A percentile compares a stretch with the other conserved stretches of the same genome.
phyloP scores from a whole-genome alignment of 2,888 invertebrate genomes.

The Tiphia femorata region DNA sequence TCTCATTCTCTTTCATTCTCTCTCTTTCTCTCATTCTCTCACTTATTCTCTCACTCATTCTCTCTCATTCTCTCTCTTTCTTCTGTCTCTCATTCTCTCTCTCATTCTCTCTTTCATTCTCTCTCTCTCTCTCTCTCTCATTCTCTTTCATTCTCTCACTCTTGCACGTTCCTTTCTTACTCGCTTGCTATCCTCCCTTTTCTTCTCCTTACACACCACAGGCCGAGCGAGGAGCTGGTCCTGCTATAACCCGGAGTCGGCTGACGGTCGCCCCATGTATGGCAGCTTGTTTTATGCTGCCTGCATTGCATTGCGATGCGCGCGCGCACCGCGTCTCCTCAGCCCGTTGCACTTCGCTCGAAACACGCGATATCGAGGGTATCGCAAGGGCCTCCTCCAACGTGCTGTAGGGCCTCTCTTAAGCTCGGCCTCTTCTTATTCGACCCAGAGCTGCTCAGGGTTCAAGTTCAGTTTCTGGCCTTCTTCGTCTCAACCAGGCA shows the following conservation, averaged over 20 bases:
- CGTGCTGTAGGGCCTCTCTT: too few relatives aligned
- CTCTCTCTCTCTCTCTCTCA: not conserved
- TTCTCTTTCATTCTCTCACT: not conserved
- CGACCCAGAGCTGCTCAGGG: too few relatives aligned
- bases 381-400: not conserved
- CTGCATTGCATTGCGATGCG: constrained; percentile 59
- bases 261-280: constrained; percentile 69
- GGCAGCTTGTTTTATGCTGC: constrained; percentile 68
- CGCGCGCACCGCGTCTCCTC: constrained; percentile 37
- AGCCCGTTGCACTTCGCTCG: constrained; percentile 44
- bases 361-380: constrained; percentile 42
- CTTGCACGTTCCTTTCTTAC: constrained; percentile 1
- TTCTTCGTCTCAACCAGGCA: too few relatives aligned
- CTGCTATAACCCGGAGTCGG: constrained; percentile 61
- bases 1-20: not conserved
- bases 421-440: too few relatives aligned
- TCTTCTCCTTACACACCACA: constrained; percentile 20
- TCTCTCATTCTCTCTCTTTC: constrained; percentile 8
- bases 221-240: constrained; percentile 48
- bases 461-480: too few relatives aligned
- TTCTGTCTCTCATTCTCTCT: not conserved
- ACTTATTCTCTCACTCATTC: not conserved
- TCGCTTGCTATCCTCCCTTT: constrained; percentile 5
- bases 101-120: not conserved
- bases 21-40: too few relatives aligned